Conservation (phyloP, 2,888 invertebrate species). For the Agelastica alni region DNA sequence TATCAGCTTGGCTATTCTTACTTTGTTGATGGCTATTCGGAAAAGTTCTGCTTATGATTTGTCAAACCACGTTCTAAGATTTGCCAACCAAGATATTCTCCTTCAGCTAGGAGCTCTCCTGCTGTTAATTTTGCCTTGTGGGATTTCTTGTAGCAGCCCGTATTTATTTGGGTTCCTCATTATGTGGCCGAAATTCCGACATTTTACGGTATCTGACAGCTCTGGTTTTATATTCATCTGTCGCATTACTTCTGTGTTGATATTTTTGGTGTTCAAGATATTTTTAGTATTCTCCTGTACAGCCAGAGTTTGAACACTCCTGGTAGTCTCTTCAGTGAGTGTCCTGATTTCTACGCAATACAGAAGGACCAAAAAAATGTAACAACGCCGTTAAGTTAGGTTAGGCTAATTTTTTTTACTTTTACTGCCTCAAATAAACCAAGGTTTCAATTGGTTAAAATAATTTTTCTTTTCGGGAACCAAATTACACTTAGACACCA, state of each 20-base stretch:
- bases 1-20: background rate
- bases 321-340: too few species aligned
- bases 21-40: constrained; percentile 6
- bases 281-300: background rate
- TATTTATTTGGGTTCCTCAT: background rate
- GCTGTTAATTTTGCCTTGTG: background rate
- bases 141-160: background rate
- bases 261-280: background rate
- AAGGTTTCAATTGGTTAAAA: too few species aligned
- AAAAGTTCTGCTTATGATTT: background rate
- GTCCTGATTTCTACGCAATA: too few species aligned
- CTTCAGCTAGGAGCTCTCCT: background rate
- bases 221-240: too few species aligned
- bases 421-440: too few species aligned
- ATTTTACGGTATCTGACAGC: too few species aligned
- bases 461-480: too few species aligned
- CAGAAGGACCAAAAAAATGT: too few species aligned
- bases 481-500: too few species aligned
- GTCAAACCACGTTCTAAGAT: constrained; percentile 2
- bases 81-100: background rate
- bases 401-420: too few species aligned
- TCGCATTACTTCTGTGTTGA: background rate
- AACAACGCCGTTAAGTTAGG: too few species aligned
- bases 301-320: constrained; percentile 4
- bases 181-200: background rate